phyloP scores from a whole-genome alignment of 1,140 invertebrate species.

The Scaptomyza hsui region DNA sequence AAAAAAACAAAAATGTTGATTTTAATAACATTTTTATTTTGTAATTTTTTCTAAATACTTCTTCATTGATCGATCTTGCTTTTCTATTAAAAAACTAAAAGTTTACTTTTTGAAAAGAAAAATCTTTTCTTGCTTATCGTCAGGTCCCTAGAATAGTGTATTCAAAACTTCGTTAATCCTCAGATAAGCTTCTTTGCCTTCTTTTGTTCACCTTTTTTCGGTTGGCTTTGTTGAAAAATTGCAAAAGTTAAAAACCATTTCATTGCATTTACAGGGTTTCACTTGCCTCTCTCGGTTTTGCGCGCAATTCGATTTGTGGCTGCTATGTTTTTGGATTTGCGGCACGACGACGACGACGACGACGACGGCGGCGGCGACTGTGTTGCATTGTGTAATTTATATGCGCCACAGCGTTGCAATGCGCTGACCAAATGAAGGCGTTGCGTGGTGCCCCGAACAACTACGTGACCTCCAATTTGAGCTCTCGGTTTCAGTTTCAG shows the following conservation, averaged over 20 bases:
- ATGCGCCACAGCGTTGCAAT: constrained; percentile 42
- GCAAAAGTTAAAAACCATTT: constrained; percentile 80
- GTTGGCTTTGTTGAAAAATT: constrained; percentile 65
- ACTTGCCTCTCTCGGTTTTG: constrained; percentile 54
- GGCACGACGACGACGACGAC: constrained; percentile 13
- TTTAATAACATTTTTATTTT: no score
- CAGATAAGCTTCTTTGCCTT: not conserved
- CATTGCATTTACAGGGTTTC: constrained; percentile 80
- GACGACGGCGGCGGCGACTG: constrained; percentile 2
- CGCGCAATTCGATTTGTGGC: constrained; percentile 73
- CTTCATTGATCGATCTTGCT: no score
- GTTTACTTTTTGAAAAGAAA: no score
- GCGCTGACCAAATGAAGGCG: constrained; percentile 60
- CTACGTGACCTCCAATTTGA: constrained; percentile 80
- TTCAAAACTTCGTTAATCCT: not conserved
- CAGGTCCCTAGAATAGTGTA: no score
- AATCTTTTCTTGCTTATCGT: no score
- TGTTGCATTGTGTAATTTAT: constrained; percentile 78
- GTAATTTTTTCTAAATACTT: no score
- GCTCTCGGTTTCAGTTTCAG: constrained; percentile 56
- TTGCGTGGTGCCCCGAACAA: constrained; percentile 59
- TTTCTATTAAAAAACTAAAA: no score
- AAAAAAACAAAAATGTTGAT: no score
- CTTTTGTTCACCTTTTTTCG: constrained; percentile 2
- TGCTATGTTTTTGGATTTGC: constrained; percentile 34